phyloP scores from a whole-genome alignment of 2,113 vertebrate species.

The Muscicapa adusta region DNA sequence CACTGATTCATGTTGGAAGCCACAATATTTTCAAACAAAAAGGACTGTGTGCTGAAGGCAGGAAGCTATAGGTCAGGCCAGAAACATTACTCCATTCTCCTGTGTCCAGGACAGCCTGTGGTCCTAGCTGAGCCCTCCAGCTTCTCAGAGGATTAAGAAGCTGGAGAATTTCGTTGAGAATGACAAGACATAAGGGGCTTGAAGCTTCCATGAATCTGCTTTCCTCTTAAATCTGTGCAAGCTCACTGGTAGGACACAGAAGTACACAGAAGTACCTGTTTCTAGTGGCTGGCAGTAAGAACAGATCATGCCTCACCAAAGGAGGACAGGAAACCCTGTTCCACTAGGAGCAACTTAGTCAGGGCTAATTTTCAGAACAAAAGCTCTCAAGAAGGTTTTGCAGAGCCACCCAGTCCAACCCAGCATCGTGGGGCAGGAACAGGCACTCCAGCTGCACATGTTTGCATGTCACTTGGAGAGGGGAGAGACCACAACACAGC shows the following conservation, averaged over 20 bases:
- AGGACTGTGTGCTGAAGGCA: neutral
- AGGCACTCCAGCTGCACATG: neutral
- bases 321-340: neutral
- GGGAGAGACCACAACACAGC: neutral
- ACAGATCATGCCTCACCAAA: neutral
- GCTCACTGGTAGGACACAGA: neutral
- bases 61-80: neutral
- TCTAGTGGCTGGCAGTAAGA: neutral
- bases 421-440: neutral
- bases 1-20: neutral
- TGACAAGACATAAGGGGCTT: neutral
- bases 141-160: neutral
- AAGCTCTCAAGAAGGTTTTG: neutral
- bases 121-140: neutral
- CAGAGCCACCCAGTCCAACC: neutral
- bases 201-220: neutral
- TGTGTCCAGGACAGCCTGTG: neutral
- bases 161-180: neutral
- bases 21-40: neutral
- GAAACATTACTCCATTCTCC: neutral
- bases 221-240: neutral
- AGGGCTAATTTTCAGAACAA: neutral
- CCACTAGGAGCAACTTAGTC: neutral
- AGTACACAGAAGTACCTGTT: fast-evolving
- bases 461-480: neutral